Percentiles rank a stretch among this genome's conserved stretches.
These are phyloP conservation scores for Cephalopholis sonnerati DNA, from an alignment of 2,113 vertebrate species.

Conservation along the genomic window DNA sequence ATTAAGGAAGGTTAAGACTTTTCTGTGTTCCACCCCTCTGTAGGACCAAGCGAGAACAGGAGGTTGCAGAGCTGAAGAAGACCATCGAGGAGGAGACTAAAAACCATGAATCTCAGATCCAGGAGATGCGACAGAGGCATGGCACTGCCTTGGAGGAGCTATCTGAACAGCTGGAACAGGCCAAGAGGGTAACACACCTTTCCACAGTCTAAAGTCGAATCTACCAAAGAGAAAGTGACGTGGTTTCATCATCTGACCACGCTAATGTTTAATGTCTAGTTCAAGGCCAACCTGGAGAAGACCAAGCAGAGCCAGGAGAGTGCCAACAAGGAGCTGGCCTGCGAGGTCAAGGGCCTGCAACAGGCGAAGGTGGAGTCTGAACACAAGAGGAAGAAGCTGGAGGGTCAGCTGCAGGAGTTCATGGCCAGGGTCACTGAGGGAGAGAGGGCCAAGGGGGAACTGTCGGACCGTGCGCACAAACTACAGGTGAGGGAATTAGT, in stretches of 20 bases:
- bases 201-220: background rate
- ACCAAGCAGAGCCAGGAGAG: constrained; percentile 96
- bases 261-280: constrained; percentile 77
- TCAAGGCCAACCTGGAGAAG: constrained; percentile 97
- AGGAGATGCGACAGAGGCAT: constrained; percentile 96
- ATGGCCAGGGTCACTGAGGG: constrained; percentile 91
- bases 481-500: constrained; percentile 88
- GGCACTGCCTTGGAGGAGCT: constrained; percentile 91
- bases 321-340: constrained; percentile 94
- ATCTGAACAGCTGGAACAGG: constrained; percentile 97
- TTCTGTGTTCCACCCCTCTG: background rate
- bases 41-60: constrained; percentile 97
- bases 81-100: constrained; percentile 96
- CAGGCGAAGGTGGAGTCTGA: constrained; percentile 95
- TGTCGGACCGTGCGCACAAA: constrained; percentile 91
- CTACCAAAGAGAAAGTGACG: background rate
- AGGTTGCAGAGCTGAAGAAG: constrained; percentile 98
- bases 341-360: constrained; percentile 94
- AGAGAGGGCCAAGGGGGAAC: constrained; percentile 89
- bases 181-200: constrained; percentile 89
- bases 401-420: constrained; percentile 94
- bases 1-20: background rate
- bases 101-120: constrained; percentile 96
- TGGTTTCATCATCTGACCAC: background rate
- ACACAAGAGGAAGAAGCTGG: constrained; percentile 97